These are phyloP conservation scores for Drosophila gaucha DNA, from an alignment of 2,888 invertebrate species.

Conservation along the genomic window DNA sequence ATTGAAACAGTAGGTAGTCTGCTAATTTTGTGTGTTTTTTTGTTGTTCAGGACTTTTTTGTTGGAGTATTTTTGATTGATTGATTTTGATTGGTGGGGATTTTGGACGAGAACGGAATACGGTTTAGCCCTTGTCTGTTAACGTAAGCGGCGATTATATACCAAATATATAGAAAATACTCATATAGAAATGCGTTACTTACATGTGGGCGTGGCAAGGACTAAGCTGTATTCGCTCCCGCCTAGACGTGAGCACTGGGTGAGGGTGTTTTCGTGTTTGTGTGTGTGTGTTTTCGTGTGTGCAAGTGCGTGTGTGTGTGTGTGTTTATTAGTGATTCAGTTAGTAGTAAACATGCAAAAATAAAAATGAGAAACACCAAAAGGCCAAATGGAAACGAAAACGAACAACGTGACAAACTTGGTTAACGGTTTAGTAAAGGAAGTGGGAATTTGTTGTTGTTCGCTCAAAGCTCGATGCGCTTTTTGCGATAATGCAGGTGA, in stretches of 20 bases:
- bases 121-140: conserved; percentile 84
- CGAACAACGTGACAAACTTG: conserved; percentile 9
- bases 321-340: conserved; percentile 18
- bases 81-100: conserved; percentile 20
- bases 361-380: conserved; percentile 11
- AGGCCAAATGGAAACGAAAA: conserved; percentile 13
- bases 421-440: background rate
- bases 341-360: conserved; percentile 41
- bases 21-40: conserved; percentile 28
- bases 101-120: conserved; percentile 82
- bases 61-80: conserved; percentile 10
- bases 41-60: conserved; percentile 15
- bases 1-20: conserved; percentile 27
- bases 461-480: conserved; percentile 76
- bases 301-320: conserved; percentile 9
- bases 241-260: conserved; percentile 33
- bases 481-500: conserved; percentile 83
- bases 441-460: background rate
- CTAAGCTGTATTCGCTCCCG: conserved; percentile 84
- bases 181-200: conserved; percentile 75
- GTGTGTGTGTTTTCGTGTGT: background rate
- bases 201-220: conserved; percentile 83
- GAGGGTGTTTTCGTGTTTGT: conserved; percentile 3
- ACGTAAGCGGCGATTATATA: conserved; percentile 74
- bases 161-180: conserved; percentile 37